Percentiles rank a stretch among this genome's conserved stretches.
phyloP scores from a whole-genome alignment of 2,797 vertebrate species.

The Rhynchonycteris naso region DNA sequence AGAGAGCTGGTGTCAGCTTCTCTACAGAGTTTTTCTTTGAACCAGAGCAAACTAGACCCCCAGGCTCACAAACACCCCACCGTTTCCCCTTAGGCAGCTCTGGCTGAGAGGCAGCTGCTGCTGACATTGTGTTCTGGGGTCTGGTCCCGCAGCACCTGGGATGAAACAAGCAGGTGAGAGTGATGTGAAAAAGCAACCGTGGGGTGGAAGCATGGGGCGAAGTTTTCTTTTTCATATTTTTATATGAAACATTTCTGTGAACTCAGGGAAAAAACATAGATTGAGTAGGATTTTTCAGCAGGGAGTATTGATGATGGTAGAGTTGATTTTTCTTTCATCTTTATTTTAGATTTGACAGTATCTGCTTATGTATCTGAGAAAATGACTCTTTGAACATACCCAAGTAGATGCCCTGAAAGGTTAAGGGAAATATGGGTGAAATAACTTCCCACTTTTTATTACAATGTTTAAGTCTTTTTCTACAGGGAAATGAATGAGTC shows the following conservation, averaged over 20 bases:
- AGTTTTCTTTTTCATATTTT: constrained; percentile 79
- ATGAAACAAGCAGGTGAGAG: constrained; percentile 81
- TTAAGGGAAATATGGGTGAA: constrained; percentile 69
- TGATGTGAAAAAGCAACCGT: constrained; percentile 65
- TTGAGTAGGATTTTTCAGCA: constrained; percentile 63
- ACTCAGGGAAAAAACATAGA: constrained; percentile 56
- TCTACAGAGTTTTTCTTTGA: constrained; percentile 73
- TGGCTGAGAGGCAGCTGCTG: constrained; percentile 71
- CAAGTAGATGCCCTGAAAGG: constrained; percentile 66
- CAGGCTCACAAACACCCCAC: constrained; percentile 75
- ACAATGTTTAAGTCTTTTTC: constrained; percentile 70
- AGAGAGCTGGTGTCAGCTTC: constrained; percentile 74
- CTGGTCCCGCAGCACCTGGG: constrained; percentile 71
- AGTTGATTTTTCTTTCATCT: constrained; percentile 77
- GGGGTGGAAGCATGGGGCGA: constrained; percentile 73
- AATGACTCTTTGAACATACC: constrained; percentile 63
- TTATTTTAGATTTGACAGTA: constrained; percentile 78
- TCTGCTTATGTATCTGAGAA: constrained; percentile 75
- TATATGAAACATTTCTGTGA: constrained; percentile 81
- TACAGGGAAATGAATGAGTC: constrained; percentile 66
- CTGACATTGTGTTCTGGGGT: constrained; percentile 69
- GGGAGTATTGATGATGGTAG: constrained; percentile 61
- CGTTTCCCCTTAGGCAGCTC: constrained; percentile 73
- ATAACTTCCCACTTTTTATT: constrained; percentile 70
- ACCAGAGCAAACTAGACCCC: constrained; percentile 68